phyloP scores from a whole-genome alignment of 2,113 vertebrate genomes.

The Fregata magnificens region DNA sequence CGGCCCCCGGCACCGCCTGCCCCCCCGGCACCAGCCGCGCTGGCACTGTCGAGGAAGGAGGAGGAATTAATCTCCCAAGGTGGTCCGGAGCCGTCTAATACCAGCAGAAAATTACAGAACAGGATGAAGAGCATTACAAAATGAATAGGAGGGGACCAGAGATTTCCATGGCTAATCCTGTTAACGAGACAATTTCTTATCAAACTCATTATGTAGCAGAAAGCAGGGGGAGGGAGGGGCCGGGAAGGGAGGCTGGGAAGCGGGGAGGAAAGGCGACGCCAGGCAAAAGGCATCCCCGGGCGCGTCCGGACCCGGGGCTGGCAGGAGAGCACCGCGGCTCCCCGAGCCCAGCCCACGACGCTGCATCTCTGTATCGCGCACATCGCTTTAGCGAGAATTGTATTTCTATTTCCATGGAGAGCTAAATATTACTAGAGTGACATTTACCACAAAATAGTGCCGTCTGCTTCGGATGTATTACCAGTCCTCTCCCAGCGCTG shows the following conservation, averaged over 20 bases:
- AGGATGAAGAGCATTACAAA: slow-evolving; percentile 66
- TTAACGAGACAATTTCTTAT: slow-evolving; percentile 81
- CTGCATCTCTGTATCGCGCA: accelerated
- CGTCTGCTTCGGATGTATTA: background rate
- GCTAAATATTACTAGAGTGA: background rate
- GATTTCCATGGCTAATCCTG: slow-evolving; percentile 78
- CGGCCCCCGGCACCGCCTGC: background rate
- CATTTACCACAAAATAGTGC: background rate
- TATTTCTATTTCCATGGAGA: background rate
- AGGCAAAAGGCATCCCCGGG: background rate
- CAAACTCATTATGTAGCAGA: slow-evolving; percentile 71
- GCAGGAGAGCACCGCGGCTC: background rate
- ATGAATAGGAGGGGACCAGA: slow-evolving; percentile 72
- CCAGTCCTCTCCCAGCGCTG: background rate
- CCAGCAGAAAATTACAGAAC: slow-evolving; percentile 73
- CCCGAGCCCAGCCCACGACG: background rate
- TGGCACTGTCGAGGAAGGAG: background rate
- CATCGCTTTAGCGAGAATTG: background rate
- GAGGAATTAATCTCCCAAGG: slow-evolving; percentile 64
- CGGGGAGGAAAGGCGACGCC: background rate
- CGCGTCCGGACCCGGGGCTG: background rate
- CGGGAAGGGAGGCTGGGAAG: background rate
- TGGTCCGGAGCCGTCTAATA: slow-evolving; percentile 52
- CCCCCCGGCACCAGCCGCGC: background rate
- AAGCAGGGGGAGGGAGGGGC: background rate